Evolutionary conservation across 2,888 invertebrate species (phyloP), one percentile per base, ranked within the genome.

Genomic region (Colletes collaris): DNA sequence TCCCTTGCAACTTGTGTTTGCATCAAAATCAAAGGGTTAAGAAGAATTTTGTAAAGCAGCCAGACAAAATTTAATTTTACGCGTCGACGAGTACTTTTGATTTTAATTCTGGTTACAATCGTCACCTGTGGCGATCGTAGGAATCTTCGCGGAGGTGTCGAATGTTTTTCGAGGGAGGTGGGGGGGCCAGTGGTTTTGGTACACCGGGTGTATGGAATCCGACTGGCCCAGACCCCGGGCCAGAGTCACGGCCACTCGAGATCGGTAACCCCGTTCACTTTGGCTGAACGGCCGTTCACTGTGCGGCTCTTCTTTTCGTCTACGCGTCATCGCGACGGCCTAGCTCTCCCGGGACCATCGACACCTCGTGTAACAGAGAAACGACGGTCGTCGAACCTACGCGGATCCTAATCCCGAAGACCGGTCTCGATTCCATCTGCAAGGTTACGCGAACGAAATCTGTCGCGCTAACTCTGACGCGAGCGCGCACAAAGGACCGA

Each of bases 231-330:
- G 73, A 81, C 77, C 77, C 76, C 79, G 75, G 81, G 67, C 72
- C 83, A 63, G 74, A 84, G 82, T 83, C 84, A 84, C 64, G 84
- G 81, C 69, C 79, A 79, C 56, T 79, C 74, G 79, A 79, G 82
- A 86, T 81, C 81, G 83, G 81, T 82, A 81, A 83, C 81, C 81
- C 81, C 83, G 67, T 81, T 86, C 77, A 55, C 86, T 80, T 79
- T 76, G 79, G 66, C 70, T n/a, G 62, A 75, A 56, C 67, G 53
- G 62, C 10, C 65, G 35, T n/a, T 27, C n/a, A 2, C 13, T 44
- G 46, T 49, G 40, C 16, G 44, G 19, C 49, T 69, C 49, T 16
- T 58, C 59, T 60, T 68, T 75, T 5, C 56, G 55, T 27, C 64
- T 74, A 27, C 37, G 58, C 58, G 4, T 58, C 58, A 63, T 50